These are phyloP conservation scores for Siniperca scherzeri DNA, from an alignment of 2,797 vertebrate species.

Conservation along the genomic window DNA sequence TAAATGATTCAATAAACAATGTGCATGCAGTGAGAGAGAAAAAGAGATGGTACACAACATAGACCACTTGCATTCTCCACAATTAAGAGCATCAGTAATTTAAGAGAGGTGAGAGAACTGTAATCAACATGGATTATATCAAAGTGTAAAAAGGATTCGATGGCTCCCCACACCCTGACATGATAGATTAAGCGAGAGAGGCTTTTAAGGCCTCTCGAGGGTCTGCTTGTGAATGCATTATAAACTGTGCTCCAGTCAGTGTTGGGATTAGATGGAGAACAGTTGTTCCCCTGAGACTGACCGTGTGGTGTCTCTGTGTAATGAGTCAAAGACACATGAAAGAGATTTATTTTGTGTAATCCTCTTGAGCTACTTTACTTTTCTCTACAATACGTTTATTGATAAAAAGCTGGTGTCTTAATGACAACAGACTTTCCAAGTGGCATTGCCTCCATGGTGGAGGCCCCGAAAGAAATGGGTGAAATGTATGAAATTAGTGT, in stretches of 20 bases:
- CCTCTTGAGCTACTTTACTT: conserved; percentile 74
- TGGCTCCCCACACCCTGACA: conserved; percentile 60
- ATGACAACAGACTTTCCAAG: conserved; percentile 31
- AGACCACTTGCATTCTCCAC: conserved; percentile 29
- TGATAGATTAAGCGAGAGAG: conserved; percentile 67
- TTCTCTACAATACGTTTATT: conserved; percentile 54
- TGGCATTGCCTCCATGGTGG: conserved; percentile 29
- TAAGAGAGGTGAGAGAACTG: conserved; percentile 59
- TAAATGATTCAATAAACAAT: not conserved
- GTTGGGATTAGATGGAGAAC: conserved; percentile 73
- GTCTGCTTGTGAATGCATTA: conserved; percentile 67
- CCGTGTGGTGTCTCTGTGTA: conserved; percentile 54
- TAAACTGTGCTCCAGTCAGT: conserved; percentile 57
- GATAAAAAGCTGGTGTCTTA: conserved; percentile 54
- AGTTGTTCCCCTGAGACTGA: conserved; percentile 69
- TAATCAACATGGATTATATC: conserved; percentile 77
- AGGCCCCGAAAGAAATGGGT: not conserved
- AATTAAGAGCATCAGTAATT: conserved; percentile 56
- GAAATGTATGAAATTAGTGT: conserved; percentile 5
- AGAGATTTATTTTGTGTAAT: conserved; percentile 77
- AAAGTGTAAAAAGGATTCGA: conserved; percentile 72
- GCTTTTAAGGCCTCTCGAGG: conserved; percentile 75
- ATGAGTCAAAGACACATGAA: conserved; percentile 68
- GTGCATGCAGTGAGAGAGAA: not conserved
- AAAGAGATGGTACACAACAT: conserved; percentile 17